Evolutionary conservation across 1,140 invertebrate genomes (phyloP), one percentile per base, ranked within the genome.

Genomic region (Pseudomyrmex flavicornis): DNA sequence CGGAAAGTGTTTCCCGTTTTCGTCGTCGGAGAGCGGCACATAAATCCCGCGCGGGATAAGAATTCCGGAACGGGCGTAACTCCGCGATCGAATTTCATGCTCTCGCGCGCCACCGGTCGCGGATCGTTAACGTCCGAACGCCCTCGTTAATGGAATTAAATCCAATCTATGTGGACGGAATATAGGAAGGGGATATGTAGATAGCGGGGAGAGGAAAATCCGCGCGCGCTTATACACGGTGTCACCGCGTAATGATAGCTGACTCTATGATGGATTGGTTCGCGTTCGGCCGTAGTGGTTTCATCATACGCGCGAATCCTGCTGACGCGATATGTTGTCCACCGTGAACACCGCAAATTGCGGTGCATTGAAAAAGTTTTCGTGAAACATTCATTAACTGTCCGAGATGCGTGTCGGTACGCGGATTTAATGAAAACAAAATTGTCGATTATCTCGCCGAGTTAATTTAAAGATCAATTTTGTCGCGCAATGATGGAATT

Each of bases 1-100:
- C 20, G 82, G 76, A 75, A 87, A 89, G 69, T 89, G 88, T 89
- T 89, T 89, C 65, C 87, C 85, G 63, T 85, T 83, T 86, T 89
- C 83, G 62, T 88, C 82, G 70, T 0, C 61, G 35, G 35, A 48
- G 76, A 35, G 73, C 59, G 76, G 83, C 62, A 87, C 86, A 88
- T 85, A 86, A 87, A 86, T 90, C 86, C 72, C 59, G 15, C 70
- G 8, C 68, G 59, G 88, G 82, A 85, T 90, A 90, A 88, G 88
- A 88, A 88, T 88, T 88, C 84, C 77, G 44, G 76, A 46, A 88
- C 62, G 54, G 44, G 22, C 62, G 74, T 44, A 74, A 74, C 59
- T 61, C 77, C 68, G 70, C 5, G 86, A 87, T 86, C 66, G 86
- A 82, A 88, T 88, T 88, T 84, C 58, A 84, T 85, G 84, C 73